These are phyloP conservation scores for Pseudomyrmex pallidus DNA, from an alignment of 1,140 invertebrate species.

Conservation along the genomic window DNA sequence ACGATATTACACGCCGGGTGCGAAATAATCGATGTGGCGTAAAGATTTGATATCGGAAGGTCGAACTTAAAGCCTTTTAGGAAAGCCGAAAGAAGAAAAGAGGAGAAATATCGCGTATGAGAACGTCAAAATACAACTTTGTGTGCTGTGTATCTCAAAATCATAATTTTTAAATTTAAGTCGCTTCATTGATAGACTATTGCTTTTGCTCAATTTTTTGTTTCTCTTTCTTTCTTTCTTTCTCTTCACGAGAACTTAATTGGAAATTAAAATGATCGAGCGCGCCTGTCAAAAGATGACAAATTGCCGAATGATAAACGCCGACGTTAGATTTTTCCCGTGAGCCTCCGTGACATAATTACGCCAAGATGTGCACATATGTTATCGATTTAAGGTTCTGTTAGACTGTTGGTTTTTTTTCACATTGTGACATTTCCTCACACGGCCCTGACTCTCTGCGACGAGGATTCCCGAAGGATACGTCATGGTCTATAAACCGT, in stretches of 20 bases:
- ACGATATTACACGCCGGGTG: not conserved
- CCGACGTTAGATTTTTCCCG: not conserved
- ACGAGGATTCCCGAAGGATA: conserved; percentile 35
- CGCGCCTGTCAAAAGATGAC: conserved; percentile 4
- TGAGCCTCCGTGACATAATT: not conserved
- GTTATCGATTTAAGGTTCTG: not conserved
- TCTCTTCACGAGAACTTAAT: conserved; percentile 8
- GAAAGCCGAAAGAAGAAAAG: not conserved
- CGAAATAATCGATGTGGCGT: not conserved
- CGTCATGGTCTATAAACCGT: conserved; percentile 39
- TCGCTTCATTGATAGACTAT: not conserved
- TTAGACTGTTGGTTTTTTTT: conserved; percentile 17
- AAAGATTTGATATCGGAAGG: too few species aligned
- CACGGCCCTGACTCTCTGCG: not conserved
- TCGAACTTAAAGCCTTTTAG: not conserved
- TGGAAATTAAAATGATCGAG: not conserved
- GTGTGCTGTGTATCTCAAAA: not conserved
- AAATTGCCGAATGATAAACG: conserved; percentile 24
- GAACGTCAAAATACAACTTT: not conserved
- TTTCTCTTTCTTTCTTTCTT: not conserved
- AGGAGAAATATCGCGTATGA: not conserved
- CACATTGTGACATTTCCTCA: not conserved
- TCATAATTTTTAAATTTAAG: not conserved
- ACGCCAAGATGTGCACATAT: not conserved
- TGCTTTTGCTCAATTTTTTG: not conserved